Base-by-base conservation (phyloP, 2,113 vertebrate species). In the Onychostoma macrolepis region DNA sequence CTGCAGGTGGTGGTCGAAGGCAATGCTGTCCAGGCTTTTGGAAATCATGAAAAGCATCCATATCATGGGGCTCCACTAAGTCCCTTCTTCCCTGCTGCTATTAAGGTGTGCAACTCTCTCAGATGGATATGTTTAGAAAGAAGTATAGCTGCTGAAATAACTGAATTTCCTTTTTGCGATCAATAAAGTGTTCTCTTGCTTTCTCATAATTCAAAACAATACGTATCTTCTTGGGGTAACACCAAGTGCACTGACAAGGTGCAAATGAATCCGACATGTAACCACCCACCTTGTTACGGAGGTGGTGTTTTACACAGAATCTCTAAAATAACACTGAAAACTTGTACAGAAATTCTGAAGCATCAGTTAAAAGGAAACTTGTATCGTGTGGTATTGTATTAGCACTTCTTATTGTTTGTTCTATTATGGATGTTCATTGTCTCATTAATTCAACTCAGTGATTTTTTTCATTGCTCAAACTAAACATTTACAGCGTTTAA, bases 401-500 rank as follows among this genome's bases (percentile, higher is more conserved):
- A 79, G 17, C n/a, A 88, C 69, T 17, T 56, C 41, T 71, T 48
- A 63, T 33, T n/a, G 50, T 83, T 63, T 15, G 33, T 19, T 30
- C 67, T 80, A 56, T 86, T 28, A 13, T 7, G 26, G 6, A 28
- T 38, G 30, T 50, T 77, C 38, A 38, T 33, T 28, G 63, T 28
- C 67, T 72, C 8, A 82, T 80, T 72, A 84, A 67, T 26, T 80
- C 21, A 72, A 63, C 17, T 76, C 41, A 65, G 75, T n/a, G 65
- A 21, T 33, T 4, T 38, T 38, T 38, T 74, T 76, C 53, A 69
- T 84, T 83, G 77, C 38, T 10, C 69, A 69, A 28, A 33, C 38
- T 28, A 72, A 84, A 88, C 41, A 87, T 85, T 83, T 81, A 75
- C 13, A 50, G 13, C 56, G 38, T 87, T 83, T 83, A 38, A n/a